Evolutionary conservation across 53 echinoderm and acorn worm species (phyloP).

Genomic region (Mesocentrotus franciscanus): DNA sequence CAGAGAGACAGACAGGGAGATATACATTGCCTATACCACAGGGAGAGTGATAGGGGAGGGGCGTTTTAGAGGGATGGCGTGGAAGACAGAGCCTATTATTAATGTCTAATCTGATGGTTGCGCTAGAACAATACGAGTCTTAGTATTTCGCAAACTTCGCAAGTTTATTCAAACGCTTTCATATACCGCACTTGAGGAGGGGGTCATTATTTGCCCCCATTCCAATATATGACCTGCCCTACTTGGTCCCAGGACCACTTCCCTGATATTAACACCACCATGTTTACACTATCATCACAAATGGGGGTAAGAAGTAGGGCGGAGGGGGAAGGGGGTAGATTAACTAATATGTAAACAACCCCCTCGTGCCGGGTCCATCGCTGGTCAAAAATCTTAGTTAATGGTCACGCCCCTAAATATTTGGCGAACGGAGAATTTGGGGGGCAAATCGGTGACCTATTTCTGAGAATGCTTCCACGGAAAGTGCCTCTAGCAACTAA

Average conservation of each 20-base stretch:
- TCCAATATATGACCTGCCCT: not conserved
- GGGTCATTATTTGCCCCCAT: not conserved
- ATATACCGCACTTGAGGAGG: not conserved
- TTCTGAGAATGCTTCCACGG: not conserved
- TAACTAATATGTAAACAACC: not conserved
- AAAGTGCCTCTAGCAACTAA: not conserved
- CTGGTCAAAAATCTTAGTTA: not conserved
- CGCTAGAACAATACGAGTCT: not conserved
- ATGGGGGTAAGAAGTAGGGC: conserved; percentile 35
- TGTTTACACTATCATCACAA: conserved; percentile 2
- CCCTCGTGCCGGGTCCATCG: not conserved
- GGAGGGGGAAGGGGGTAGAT: not conserved
- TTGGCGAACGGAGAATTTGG: not conserved
- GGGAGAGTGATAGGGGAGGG: no score
- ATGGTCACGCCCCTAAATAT: not conserved
- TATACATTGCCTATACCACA: no score
- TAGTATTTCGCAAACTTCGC: not conserved
- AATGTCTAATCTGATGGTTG: not conserved
- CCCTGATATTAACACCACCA: not conserved
- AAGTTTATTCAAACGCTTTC: not conserved
- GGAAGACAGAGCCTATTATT: no score
- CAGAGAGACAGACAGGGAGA: no score
- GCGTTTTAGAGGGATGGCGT: no score
- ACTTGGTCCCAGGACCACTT: not conserved
- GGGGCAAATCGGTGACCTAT: conserved; percentile 1